Evolutionary conservation across 2,888 invertebrate species (phyloP).

Genomic region (Drosophila aldrichi): DNA sequence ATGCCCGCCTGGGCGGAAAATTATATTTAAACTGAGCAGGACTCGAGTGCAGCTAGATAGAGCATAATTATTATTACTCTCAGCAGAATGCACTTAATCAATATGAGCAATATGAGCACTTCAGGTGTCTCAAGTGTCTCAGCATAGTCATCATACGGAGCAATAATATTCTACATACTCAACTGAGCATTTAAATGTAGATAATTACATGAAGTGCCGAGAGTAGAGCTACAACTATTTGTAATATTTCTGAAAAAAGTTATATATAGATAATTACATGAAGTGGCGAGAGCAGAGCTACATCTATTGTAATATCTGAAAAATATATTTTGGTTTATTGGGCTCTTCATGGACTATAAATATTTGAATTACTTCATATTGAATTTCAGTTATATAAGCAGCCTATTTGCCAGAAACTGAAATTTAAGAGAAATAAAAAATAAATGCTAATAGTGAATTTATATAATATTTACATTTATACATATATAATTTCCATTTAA

Average conservation of each 20-base stretch:
- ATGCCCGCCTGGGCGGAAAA: not conserved
- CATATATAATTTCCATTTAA: not conserved
- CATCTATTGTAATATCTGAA: no score
- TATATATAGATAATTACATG: no score
- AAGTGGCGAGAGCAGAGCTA: no score
- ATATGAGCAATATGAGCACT: not conserved
- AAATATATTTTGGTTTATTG: no score
- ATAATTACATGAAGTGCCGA: not conserved
- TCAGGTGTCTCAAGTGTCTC: not conserved
- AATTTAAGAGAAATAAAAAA: not conserved
- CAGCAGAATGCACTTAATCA: not conserved
- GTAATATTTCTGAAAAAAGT: not conserved
- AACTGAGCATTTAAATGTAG: not conserved
- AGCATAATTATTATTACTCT: constrained; percentile 6
- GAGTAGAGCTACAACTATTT: not conserved
- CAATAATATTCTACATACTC: not conserved
- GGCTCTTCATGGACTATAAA: not conserved
- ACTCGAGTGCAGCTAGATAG: not conserved
- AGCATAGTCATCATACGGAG: not conserved
- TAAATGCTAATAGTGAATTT: not conserved
- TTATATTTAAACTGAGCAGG: not conserved
- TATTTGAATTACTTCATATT: not conserved
- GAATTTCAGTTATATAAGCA: no score
- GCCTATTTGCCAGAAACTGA: not conserved
- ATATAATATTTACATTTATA: not conserved